Percentiles rank a stretch among this genome's conserved stretches.
Conservation (phyloP, 2,888 invertebrate species). For the Gasteruption jaculator region DNA sequence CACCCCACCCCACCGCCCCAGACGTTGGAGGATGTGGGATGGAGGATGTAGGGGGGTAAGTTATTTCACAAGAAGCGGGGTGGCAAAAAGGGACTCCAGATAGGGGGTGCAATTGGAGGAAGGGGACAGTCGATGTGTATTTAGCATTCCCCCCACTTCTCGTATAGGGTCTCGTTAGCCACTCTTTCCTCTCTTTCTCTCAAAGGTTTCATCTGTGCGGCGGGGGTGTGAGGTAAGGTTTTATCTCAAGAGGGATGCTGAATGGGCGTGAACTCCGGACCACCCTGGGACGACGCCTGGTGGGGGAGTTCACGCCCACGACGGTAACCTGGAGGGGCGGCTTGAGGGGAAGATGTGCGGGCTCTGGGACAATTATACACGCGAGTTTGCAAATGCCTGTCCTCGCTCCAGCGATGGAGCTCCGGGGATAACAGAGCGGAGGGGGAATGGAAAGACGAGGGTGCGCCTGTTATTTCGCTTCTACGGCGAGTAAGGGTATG, state of each 20-base stretch:
- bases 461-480: constrained; percentile 25
- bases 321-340: constrained; percentile 17
- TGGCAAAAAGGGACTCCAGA: constrained; percentile 18
- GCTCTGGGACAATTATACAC: constrained; percentile 43
- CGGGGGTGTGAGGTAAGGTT: constrained; percentile 25
- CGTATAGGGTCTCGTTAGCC: constrained; percentile 43
- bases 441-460: constrained; percentile 10
- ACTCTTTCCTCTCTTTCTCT: constrained; percentile 36
- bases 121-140: constrained; percentile 34
- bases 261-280: constrained; percentile 38
- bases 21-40: constrained; percentile 1
- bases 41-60: constrained; percentile 16
- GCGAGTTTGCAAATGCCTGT: constrained; percentile 43
- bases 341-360: constrained; percentile 12
- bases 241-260: constrained; percentile 36
- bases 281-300: constrained; percentile 27
- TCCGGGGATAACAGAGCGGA: constrained; percentile 18
- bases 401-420: constrained; percentile 22
- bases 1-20: background rate
- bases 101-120: constrained; percentile 21
- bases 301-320: constrained; percentile 31
- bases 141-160: constrained; percentile 47
- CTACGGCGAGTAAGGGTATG: constrained; percentile 9
- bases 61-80: constrained; percentile 21
- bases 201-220: too few relatives aligned